Conservation (phyloP, 2,113 vertebrate species). For the Aldabrachelys gigantea region DNA sequence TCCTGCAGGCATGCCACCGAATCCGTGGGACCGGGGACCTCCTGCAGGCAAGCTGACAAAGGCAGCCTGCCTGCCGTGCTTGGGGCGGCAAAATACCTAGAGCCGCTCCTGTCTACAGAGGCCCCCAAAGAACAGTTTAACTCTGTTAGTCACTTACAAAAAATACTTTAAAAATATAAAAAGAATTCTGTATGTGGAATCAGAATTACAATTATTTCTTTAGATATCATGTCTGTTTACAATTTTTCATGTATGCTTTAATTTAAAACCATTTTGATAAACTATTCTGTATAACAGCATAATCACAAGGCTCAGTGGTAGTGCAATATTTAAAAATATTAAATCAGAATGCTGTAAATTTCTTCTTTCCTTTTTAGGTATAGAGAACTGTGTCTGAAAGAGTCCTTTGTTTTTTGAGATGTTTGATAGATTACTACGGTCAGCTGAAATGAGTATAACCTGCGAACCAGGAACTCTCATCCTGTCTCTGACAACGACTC, state of each 20-base stretch:
- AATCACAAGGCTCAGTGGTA: background rate
- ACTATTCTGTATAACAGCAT: fast-evolving
- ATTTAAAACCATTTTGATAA: background rate
- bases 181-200: background rate
- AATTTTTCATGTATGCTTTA: background rate
- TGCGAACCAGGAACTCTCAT: background rate
- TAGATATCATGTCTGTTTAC: background rate
- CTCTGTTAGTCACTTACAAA: background rate
- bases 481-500: background rate
- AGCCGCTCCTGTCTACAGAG: background rate
- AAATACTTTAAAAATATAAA: fast-evolving
- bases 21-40: too few relatives aligned
- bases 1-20: too few relatives aligned
- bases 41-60: too few relatives aligned
- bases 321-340: background rate
- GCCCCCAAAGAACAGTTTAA: background rate
- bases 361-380: background rate
- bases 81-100: too few relatives aligned
- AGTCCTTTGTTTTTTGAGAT: background rate
- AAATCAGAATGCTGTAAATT: background rate
- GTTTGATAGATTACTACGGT: background rate
- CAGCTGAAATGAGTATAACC: background rate
- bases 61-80: too few relatives aligned
- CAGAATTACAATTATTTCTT: fast-evolving
- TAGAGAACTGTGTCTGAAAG: background rate